Base-by-base conservation (phyloP, 2,797 vertebrate genomes). In the Leuciscus waleckii region DNA sequence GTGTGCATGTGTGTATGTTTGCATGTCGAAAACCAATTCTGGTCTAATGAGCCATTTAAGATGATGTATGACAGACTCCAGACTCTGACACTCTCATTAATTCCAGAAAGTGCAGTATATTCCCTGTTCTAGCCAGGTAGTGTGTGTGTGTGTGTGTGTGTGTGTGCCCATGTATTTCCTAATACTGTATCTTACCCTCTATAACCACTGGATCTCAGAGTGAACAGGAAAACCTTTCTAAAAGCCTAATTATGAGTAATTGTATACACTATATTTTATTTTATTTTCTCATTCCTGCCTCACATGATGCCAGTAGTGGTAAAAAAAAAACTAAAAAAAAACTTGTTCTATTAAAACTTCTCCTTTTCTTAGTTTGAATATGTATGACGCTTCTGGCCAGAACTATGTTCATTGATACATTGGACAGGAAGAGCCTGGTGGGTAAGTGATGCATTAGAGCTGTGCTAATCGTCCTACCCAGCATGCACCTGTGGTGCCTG, bases 1-100 rank as follows among this genome's bases (percentile, higher is more conserved):
- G 79, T 74, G 56, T 65, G 14, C 35, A 29, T 37, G 80, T 74
- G 85, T 84, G 67, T 77, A 74, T 87, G 85, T 88, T 82, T 88
- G 86, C 86, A 88, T 75, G 77, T 80, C 71, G 84, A 69, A 88
- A 84, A 83, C 73, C 73, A 86, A 86, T 87, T 84, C 35, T 82
- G 81, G 32, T 82, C 82, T 88, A 86, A 89, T 88, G 82, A 85
- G 79, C 84, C 84, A 82, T 89, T 89, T 89, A 82, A 89, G 79
- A 85, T 83, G 86, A 90, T 84, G 81, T 88, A 89, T 85, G 82
- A 88, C 79, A 70, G 78, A 84, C 41, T 69, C 63, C 23, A 69
- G 58, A 88, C 8, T 68, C 61, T 41, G 76, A 67, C 35, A 70
- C 74, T 75, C 69, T 89, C 68, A 87, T 86, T 89, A 86, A 61